Evolutionary conservation across 2,888 invertebrate species (phyloP), one percentile per base, ranked within the genome.

Genomic region (Leucania comma): DNA sequence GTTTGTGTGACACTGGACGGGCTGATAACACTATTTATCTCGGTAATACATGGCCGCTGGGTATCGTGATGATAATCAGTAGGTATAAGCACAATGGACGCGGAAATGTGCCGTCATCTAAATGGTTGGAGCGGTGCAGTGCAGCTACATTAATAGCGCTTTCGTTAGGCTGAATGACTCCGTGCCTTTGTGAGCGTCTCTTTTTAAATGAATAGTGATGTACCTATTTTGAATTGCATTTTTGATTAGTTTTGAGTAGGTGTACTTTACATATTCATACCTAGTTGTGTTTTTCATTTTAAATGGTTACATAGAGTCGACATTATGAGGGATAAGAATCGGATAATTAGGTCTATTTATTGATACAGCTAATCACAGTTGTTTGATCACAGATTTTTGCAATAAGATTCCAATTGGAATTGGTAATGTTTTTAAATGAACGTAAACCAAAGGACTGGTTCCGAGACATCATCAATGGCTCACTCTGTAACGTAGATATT

Each of bases 51-150:
- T 54, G 67, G 82, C 72, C 59, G 53, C 81, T 48, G 46, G 32
- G 53, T 82, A 75, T 69, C 72, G 72, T 65, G 67, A 72, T 72
- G 72, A 64, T 80, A 60, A 78, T 75, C 71, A 68, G 78, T 29
- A 65, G 53, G 63, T 77, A 59, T 64, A 50, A 22, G 66, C 75
- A 73, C 81, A 69, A 70, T 72, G 53, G 71, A 70, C 29, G 63
- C 73, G 86, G 84, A 85, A 83, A 80, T 62, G 65, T 64, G 58
- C 56, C 61, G 64, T 77, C 75, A 79, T 77, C 68, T 72, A 80
- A 71, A 78, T 72, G 72, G 56, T 53, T 57, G 60, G 51, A 0
- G 42, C 46, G n/a, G 46, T 78, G 84, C 75, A 72, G 24, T 81
- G 81, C 72, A 75, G 72, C 67, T 71, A 59, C 76, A 83, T 72